These are phyloP conservation scores for Junco hyemalis DNA, from an alignment of 2,113 vertebrate genomes.

Conservation along the genomic window DNA sequence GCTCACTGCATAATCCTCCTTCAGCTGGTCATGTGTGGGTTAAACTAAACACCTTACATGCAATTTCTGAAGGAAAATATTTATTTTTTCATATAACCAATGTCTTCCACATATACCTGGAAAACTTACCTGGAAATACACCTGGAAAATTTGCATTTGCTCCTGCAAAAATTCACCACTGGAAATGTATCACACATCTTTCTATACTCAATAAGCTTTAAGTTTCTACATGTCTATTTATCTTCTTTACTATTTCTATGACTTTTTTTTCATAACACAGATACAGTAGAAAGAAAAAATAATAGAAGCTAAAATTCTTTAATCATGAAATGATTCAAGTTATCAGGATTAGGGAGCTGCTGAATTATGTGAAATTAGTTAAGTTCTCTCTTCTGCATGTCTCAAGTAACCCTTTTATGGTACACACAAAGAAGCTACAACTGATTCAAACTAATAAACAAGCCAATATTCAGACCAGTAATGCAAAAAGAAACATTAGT, in stretches of 20 bases:
- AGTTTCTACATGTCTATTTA: not conserved
- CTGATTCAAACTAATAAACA: not conserved
- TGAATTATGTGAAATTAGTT: not conserved
- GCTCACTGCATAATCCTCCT: not conserved
- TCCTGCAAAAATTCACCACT: not conserved
- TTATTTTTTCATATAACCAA: not conserved
- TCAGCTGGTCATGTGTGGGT: not conserved
- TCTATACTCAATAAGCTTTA: not conserved
- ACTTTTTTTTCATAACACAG: not conserved
- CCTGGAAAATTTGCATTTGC: no score
- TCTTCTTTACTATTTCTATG: not conserved
- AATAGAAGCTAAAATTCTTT: not conserved
- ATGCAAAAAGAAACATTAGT: not conserved
- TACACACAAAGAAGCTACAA: not conserved
- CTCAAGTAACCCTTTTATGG: not conserved
- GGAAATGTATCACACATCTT: not conserved
- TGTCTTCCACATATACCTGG: not conserved
- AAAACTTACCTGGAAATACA: not conserved
- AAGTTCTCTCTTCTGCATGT: not conserved
- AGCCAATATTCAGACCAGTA: not conserved
- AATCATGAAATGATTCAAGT: not conserved
- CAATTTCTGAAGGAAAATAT: not conserved
- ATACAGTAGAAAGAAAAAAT: not conserved
- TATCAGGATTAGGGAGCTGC: not conserved
- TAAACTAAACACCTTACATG: not conserved